Evolutionary conservation across 1,140 invertebrate genomes (phyloP).

Genomic region (Periplaneta americana): DNA sequence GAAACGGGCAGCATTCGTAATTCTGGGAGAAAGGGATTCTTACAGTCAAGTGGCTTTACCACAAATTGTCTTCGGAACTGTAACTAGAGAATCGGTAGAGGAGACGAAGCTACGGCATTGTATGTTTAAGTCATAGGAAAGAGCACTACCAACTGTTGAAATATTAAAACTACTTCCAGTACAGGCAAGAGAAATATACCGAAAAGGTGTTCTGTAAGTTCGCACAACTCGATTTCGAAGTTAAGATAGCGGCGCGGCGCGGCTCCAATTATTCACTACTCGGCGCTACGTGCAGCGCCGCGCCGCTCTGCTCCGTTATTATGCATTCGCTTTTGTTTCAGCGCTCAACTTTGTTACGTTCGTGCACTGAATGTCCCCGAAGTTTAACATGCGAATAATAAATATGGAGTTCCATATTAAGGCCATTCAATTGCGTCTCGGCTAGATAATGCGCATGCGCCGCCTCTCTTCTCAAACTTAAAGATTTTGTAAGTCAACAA

Average conservation of each 20-base stretch:
- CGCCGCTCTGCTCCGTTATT: neutral
- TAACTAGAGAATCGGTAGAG: neutral
- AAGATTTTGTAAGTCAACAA: too few relatives aligned
- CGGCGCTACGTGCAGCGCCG: neutral
- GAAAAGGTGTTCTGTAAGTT: neutral
- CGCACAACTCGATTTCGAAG: neutral
- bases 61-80: neutral
- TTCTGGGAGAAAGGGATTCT: too few relatives aligned
- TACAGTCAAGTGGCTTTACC: neutral
- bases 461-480: too few relatives aligned
- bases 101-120: neutral
- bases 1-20: too few relatives aligned
- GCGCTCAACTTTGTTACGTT: neutral
- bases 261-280: neutral
- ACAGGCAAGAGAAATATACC: neutral
- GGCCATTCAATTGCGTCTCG: neutral
- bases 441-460: too few relatives aligned
- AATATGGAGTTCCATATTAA: neutral
- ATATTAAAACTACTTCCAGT: neutral
- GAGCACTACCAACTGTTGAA: neutral
- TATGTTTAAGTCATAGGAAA: neutral
- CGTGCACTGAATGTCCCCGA: neutral
- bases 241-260: too few relatives aligned
- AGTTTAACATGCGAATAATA: neutral
- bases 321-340: neutral